Evolutionary conservation across 2,888 invertebrate species (phyloP).

Genomic region (Merodon equestris): DNA sequence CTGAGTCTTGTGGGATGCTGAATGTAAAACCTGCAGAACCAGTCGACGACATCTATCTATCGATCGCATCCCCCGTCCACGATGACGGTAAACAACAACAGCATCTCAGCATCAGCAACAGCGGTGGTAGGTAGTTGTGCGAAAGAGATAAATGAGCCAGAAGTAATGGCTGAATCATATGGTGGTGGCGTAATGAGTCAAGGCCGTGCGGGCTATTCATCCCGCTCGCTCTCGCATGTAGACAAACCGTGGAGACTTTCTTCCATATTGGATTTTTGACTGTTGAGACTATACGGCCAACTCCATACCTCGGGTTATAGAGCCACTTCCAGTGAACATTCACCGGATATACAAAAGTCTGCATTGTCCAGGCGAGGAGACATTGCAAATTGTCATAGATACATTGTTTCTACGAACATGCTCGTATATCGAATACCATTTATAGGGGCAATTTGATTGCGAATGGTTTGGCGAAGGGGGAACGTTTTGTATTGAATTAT

Average conservation of each 20-base stretch:
- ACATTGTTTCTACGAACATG: slow-evolving; percentile 16
- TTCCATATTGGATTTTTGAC: slow-evolving; percentile 55
- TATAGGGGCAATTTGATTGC: slow-evolving; percentile 4
- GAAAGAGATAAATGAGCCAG: slow-evolving; percentile 61
- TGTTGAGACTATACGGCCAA: background rate
- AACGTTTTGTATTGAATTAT: slow-evolving; percentile 17
- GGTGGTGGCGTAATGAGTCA: slow-evolving; percentile 48
- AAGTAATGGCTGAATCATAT: slow-evolving; percentile 64
- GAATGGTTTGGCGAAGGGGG: background rate
- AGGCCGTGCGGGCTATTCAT: slow-evolving; percentile 44
- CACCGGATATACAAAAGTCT: slow-evolving; percentile 1
- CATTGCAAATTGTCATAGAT: slow-evolving; percentile 20
- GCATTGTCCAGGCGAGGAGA: slow-evolving; percentile 15
- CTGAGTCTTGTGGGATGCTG: slow-evolving; percentile 4
- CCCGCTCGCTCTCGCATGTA: slow-evolving; percentile 33
- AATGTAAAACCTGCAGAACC: slow-evolving; percentile 59
- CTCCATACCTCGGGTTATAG: background rate
- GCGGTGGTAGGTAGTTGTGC: slow-evolving; percentile 41
- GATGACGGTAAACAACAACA: slow-evolving; percentile 31
- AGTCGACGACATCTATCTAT: slow-evolving; percentile 42
- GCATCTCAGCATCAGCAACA: slow-evolving; percentile 11
- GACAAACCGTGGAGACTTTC: slow-evolving; percentile 57
- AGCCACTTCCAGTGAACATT: background rate
- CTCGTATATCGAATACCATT: background rate
- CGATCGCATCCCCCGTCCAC: slow-evolving; percentile 50